phyloP scores from a whole-genome alignment of 2,888 invertebrate genomes.

The Dexiosoma caninum region DNA sequence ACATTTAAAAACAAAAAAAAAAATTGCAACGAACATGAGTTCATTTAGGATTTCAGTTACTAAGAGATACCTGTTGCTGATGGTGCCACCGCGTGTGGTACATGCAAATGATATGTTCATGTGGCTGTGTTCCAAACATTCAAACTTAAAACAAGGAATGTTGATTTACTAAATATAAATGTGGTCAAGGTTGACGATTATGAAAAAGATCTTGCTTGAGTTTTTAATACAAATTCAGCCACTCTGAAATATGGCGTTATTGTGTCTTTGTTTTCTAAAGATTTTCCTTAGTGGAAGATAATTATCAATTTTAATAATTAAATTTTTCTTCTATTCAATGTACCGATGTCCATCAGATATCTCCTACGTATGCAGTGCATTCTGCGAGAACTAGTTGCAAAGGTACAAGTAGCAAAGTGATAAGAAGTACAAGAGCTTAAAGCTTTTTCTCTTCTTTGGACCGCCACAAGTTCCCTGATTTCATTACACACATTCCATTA shows the following conservation, averaged over 20 bases:
- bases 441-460: too few relatives aligned
- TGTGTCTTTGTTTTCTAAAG: neutral
- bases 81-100: slow-evolving; percentile 39
- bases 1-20: slow-evolving; percentile 1
- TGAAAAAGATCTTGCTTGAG: neutral
- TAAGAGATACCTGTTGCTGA: neutral
- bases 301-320: slow-evolving; percentile 29
- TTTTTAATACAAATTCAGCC: slow-evolving; percentile 34
- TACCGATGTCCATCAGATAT: too few relatives aligned
- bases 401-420: too few relatives aligned
- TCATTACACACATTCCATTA: too few relatives aligned
- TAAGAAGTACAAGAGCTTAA: too few relatives aligned
- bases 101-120: neutral
- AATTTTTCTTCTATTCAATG: neutral
- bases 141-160: neutral
- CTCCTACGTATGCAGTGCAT: too few relatives aligned
- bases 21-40: neutral
- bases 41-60: neutral
- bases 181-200: slow-evolving; percentile 43
- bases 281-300: neutral
- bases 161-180: neutral
- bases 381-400: too few relatives aligned
- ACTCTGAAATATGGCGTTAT: slow-evolving; percentile 43
- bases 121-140: neutral
- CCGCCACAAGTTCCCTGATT: too few relatives aligned